phyloP scores from a whole-genome alignment of 2,797 vertebrate genomes.

The Acrossocheilus wenchowensis region DNA sequence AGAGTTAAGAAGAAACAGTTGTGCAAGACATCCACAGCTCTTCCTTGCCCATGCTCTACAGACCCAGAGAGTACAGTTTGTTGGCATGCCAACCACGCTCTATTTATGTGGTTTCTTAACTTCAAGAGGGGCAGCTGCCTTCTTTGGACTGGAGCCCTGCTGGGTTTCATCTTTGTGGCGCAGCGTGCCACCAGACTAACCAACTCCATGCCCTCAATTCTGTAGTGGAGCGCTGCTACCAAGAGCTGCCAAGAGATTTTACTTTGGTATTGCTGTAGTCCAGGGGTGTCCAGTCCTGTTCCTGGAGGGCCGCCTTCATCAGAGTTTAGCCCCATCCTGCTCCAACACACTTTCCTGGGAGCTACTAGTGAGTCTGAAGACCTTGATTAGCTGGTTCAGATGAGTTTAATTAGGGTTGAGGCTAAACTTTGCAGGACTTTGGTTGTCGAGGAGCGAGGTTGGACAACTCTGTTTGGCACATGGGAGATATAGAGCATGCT shows the following conservation, averaged over 20 bases:
- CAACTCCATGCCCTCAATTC: not conserved
- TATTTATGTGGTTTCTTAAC: not conserved
- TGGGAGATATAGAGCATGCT: not conserved
- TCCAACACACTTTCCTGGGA: not conserved
- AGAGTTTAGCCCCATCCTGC: not conserved
- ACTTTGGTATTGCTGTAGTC: not conserved
- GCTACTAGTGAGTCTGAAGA: not conserved
- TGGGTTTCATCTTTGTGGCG: not conserved
- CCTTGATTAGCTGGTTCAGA: not conserved
- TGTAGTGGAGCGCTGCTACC: not conserved
- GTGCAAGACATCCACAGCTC: not conserved
- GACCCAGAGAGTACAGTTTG: not conserved
- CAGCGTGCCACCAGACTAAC: not conserved
- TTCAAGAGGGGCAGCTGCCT: not conserved
- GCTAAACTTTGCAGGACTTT: not conserved
- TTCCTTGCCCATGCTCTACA: not conserved
- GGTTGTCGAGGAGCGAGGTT: not conserved
- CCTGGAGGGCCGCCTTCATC: not conserved
- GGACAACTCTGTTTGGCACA: not conserved
- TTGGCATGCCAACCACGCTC: not conserved
- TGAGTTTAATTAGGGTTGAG: not conserved
- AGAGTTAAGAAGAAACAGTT: not conserved
- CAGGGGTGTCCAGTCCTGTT: not conserved
- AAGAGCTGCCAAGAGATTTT: not conserved
- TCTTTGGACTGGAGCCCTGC: not conserved